These are phyloP conservation scores for Anadara kagoshimensis DNA, from an alignment of 1,140 invertebrate species.

Conservation along the genomic window DNA sequence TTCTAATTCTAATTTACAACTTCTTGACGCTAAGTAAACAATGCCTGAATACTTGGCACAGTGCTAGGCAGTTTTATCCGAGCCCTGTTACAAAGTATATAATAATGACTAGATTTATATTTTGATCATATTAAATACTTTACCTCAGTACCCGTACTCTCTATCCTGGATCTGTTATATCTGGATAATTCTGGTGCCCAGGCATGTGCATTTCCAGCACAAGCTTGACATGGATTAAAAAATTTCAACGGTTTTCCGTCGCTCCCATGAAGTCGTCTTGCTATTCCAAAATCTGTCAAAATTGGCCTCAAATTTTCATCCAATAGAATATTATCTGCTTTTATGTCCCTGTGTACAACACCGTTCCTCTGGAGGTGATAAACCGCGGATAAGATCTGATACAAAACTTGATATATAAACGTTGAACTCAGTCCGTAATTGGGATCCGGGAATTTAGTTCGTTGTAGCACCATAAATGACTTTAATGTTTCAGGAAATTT, in stretches of 20 bases:
- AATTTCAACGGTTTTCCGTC: slow-evolving; percentile 9
- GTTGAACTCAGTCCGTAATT: slow-evolving; percentile 19
- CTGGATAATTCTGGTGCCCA: slow-evolving; percentile 32
- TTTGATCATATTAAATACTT: no score
- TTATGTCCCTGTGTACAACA: slow-evolving; percentile 53
- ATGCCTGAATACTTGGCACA: no score
- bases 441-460: slow-evolving; percentile 11
- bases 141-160: no score
- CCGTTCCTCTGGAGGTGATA: slow-evolving; percentile 36
- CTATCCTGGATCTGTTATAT: neutral
- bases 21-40: no score
- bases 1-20: no score
- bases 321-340: slow-evolving; percentile 54
- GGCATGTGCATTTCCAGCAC: slow-evolving; percentile 29
- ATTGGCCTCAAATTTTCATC: slow-evolving; percentile 46
- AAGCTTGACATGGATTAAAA: slow-evolving; percentile 3
- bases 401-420: slow-evolving; percentile 48
- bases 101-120: no score
- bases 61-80: no score
- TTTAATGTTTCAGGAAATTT: slow-evolving; percentile 49
- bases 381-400: slow-evolving; percentile 49
- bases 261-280: neutral
- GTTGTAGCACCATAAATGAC: slow-evolving; percentile 36
- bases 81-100: no score
- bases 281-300: slow-evolving; percentile 36